These are phyloP conservation scores for Drosophila sturtevanti DNA, from an alignment of 1,140 invertebrate species.

Conservation along the genomic window DNA sequence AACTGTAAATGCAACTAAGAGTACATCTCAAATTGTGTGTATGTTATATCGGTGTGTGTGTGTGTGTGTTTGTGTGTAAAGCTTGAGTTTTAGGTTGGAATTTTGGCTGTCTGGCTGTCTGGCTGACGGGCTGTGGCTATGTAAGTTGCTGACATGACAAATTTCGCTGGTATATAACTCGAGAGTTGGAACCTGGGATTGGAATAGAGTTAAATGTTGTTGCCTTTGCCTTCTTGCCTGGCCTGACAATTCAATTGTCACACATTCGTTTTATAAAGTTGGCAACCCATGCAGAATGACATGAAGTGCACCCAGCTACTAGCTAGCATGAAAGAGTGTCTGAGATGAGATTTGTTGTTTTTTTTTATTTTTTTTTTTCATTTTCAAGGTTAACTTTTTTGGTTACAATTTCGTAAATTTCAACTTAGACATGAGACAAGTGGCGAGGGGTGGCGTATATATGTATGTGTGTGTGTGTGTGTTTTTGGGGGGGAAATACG, in stretches of 20 bases:
- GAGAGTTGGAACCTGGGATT: constrained; percentile 1
- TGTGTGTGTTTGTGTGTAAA: constrained; percentile 28
- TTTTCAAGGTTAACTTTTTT: constrained; percentile 48
- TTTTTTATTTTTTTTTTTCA: too few species aligned
- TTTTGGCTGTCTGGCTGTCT: not conserved
- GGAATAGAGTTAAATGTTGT: constrained; percentile 11
- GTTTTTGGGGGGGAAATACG: not conserved
- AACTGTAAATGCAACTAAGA: constrained; percentile 29
- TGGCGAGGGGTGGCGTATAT: too few species aligned
- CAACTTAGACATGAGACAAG: not conserved
- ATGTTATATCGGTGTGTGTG: too few species aligned
- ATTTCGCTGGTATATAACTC: constrained; percentile 31
- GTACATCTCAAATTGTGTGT: not conserved
- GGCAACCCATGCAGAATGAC: constrained; percentile 24
- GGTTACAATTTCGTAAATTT: not conserved
- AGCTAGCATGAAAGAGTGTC: not conserved
- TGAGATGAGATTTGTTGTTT: too few species aligned
- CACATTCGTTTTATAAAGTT: constrained; percentile 55
- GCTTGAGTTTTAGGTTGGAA: not conserved
- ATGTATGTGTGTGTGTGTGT: too few species aligned
- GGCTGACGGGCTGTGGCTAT: constrained; percentile 23
- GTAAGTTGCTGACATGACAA: constrained; percentile 42
- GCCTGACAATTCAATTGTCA: constrained; percentile 55
- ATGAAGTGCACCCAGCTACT: constrained; percentile 5
- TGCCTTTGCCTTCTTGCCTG: constrained; percentile 5